These are phyloP conservation scores for Acanthococcus lagerstroemiae DNA, from an alignment of 2,888 invertebrate species.

Conservation along the genomic window DNA sequence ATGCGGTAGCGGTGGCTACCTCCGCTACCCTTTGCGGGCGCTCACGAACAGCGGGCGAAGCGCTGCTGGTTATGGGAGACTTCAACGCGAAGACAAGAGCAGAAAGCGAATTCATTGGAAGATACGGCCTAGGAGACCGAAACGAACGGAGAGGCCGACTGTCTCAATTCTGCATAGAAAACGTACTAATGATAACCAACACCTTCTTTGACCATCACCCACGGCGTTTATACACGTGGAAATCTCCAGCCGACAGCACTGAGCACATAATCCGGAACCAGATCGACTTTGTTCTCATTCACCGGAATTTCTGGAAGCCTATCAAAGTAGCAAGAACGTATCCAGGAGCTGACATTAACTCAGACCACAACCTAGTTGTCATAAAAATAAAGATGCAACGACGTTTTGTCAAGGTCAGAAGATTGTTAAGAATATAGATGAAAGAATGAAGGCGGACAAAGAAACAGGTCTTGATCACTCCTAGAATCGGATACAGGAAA, in stretches of 20 bases:
- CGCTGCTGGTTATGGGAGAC: no score
- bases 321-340: not conserved
- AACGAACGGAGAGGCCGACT: conserved; percentile 9
- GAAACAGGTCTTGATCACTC: not conserved
- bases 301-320: conserved; percentile 27
- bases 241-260: conserved; percentile 34
- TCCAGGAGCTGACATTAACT: not conserved
- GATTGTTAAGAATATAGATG: not conserved
- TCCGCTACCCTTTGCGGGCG: no score
- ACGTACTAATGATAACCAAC: conserved; percentile 11
- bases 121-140: conserved; percentile 3
- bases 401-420: not conserved
- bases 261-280: conserved; percentile 36
- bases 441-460: not conserved
- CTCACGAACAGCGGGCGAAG: no score
- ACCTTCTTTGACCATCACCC: conserved; percentile 16
- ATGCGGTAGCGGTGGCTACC: no score
- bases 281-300: conserved; percentile 36
- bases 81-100: conserved; percentile 21
- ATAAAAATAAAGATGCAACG: conserved; percentile 25
- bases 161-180: conserved; percentile 18
- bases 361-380: not conserved
- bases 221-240: conserved; percentile 33
- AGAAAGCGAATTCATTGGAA: conserved; percentile 4
- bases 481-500: not conserved